phyloP scores from a whole-genome alignment of 2,797 vertebrate species.

The Cyclura pinguis region DNA sequence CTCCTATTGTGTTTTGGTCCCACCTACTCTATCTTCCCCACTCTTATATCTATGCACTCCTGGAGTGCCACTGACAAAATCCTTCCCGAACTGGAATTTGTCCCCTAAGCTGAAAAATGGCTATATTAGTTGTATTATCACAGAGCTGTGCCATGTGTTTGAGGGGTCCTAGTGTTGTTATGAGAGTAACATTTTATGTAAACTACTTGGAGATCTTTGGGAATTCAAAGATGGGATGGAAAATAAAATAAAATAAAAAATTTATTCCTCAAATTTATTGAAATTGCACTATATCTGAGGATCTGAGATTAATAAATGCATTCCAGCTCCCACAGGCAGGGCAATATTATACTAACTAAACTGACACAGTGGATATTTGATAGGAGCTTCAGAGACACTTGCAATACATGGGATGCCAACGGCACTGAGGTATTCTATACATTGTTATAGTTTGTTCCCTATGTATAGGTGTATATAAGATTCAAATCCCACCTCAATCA shows the following conservation, averaged over 20 bases:
- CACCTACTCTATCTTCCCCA: neutral
- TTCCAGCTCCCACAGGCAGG: neutral
- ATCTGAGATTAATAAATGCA: too few relatives aligned
- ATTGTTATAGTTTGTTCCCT: neutral
- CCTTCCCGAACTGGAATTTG: neutral
- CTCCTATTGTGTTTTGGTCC: neutral
- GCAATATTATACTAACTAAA: neutral
- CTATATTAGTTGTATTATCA: neutral
- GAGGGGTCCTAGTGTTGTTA: neutral
- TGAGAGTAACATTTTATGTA: neutral
- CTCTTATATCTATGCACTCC: neutral
- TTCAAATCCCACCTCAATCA: slow-evolving; percentile 27
- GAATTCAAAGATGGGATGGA: neutral
- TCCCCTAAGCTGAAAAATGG: neutral
- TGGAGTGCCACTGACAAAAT: neutral
- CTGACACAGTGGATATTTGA: neutral
- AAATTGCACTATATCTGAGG: too few relatives aligned
- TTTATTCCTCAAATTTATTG: too few relatives aligned
- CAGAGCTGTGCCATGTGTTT: neutral
- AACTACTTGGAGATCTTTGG: neutral
- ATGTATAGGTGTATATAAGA: slow-evolving; percentile 6
- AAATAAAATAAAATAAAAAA: neutral
- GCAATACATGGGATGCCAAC: neutral
- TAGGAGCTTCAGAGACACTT: neutral
- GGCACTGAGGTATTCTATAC: neutral